Evolutionary conservation across 2,113 vertebrate species (phyloP), one percentile per base, ranked within the genome.

Genomic region (Cynocephalus volans): DNA sequence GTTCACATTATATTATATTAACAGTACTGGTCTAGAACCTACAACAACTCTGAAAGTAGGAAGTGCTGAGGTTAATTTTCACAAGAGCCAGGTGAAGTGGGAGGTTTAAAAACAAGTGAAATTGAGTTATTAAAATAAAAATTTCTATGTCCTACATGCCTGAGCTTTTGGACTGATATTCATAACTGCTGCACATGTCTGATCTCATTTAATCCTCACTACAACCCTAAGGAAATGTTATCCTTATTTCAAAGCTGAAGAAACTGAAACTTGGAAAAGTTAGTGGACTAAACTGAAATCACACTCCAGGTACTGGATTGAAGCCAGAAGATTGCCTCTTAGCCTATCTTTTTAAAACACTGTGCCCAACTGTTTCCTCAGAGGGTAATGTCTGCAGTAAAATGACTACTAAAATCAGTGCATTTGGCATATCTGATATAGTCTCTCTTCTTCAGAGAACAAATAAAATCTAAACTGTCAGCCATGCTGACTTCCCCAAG

Each of bases 41-140:
- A 2, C 13, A 79, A 75, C 15, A 62, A 31, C 33, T 85, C 19
- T 18, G 26, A 93, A 5, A 64, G 33, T 31, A 83, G 31, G 60
- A 50, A 83, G 10, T 1, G 41, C n/a, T 36, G 23, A 70, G 12
- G 36, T 60, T 33, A 95, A 73, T 48, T 83, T n/a, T 90, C 28
- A 83, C 10, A 75, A 82, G 0, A 77, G 31, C 31, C 52, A 87
- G 10, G 3, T n/a, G 1, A 5, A 8, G 8, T 48, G 7, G 26
- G 21, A 28, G 19, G 28, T 21, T 62, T 56, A 26, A 56, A 75
- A 56, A 72, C 36, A 80, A 88, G 58, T 33, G 52, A 88, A 94
- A 45, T 6, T 76, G 69, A 77, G 33, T 73, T 87, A 69, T 36
- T 64, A 84, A 95, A 73, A 41, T 94, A 69, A 87, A 83, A 87